These are phyloP conservation scores for Morone saxatilis DNA, from an alignment of 2,113 vertebrate species.

Conservation along the genomic window DNA sequence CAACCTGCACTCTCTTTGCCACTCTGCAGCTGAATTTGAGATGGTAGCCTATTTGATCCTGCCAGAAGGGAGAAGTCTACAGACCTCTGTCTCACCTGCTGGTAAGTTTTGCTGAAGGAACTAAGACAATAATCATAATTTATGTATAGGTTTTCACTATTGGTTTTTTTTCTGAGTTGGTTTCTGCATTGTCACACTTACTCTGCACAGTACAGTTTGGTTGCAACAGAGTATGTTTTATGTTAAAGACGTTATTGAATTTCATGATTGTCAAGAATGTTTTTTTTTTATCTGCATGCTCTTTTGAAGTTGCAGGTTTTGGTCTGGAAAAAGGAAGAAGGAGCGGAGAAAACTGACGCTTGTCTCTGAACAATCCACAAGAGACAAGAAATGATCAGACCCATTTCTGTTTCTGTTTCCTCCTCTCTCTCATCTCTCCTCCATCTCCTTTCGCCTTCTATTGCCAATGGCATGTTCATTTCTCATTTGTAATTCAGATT, in stretches of 20 bases:
- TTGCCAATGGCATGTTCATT: constrained; percentile 41
- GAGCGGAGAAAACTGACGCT: background rate
- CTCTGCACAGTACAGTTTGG: background rate
- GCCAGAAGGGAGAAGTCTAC: constrained; percentile 3
- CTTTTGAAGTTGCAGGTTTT: constrained; percentile 39
- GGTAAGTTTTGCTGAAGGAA: constrained; percentile 19
- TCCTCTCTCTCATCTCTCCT: constrained; percentile 19
- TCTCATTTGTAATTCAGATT: constrained; percentile 71
- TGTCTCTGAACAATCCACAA: background rate
- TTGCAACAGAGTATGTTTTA: background rate
- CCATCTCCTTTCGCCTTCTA: constrained; percentile 31
- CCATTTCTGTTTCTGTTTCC: constrained; percentile 8
- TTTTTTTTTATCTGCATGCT: background rate
- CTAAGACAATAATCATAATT: constrained; percentile 11
- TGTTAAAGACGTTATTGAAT: constrained; percentile 11
- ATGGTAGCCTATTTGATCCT: constrained; percentile 30
- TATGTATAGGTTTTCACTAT: background rate
- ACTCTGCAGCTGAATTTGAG: constrained; percentile 33
- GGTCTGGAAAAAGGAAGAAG: constrained; percentile 13
- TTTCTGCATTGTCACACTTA: background rate
- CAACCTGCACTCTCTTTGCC: constrained; percentile 46
- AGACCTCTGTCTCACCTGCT: constrained; percentile 6
- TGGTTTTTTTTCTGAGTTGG: background rate
- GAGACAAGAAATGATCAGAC: constrained; percentile 39
- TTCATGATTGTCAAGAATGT: constrained; percentile 20